Base-by-base conservation (phyloP, 2,888 invertebrate species). In the Scelioninae gen. 1 region DNA sequence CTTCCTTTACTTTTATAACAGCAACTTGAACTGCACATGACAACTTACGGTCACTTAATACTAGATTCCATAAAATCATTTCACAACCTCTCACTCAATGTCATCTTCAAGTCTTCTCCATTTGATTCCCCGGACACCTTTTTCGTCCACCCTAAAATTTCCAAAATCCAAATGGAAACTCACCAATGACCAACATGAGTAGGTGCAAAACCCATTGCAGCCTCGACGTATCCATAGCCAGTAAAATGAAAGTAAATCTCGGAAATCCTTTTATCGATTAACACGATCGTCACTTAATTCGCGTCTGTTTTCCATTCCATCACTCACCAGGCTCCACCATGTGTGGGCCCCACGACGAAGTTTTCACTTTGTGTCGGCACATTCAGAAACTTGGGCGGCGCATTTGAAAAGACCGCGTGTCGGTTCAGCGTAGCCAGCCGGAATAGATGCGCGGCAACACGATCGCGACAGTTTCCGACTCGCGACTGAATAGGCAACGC, bases 401-500 rank as follows among this genome's bases (percentile, higher is more conserved):
- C 63, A 43, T 82, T 71, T 49, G 60, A 51, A 75, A 58, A 68
- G 63, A 75, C 69, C 76, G 81, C 81, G 79, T 71, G 80, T 51
- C 10, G 7, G 8, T 23, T 55, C 53, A 23, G 23, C 66, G 58
- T 58, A 40, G 23, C 32, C 51, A 23, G 47, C 49, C 69, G 47
- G 55, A 60, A 58, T 63, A 56, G 69, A 13, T 49, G 65, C 71
- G 66, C 47, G 63, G 62, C 80, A 86, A 85, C 87, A 84, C 84
- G 88, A 84, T 86, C 91, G 89, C 90, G 89, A 90, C 91, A 89
- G 90, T 90, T 89, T 88, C 91, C 88, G 88, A 91, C 85, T 90
- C 90, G 91, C 90, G 89, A 92, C 92, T 92, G 92, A 91, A 75
- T 69, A 88, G 90, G 86, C 88, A 90, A 91, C 90, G 91, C 92